Evolutionary conservation across 1,140 invertebrate genomes (phyloP).

Genomic region (Caenorhabditis latens): DNA sequence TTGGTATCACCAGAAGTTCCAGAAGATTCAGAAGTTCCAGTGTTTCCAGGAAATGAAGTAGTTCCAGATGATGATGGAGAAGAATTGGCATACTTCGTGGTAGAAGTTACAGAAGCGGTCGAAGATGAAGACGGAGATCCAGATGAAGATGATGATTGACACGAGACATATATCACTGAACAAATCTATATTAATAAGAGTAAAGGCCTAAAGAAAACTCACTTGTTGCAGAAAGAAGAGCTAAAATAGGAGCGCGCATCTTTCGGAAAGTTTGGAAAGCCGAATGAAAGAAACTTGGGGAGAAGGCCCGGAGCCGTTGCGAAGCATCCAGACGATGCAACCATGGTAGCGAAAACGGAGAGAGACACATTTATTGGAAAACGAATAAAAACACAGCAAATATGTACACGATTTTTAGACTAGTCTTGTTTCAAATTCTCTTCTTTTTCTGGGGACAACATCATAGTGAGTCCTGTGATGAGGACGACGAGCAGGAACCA

Average conservation of each 20-base stretch:
- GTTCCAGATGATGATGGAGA: background rate
- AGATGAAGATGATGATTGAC: background rate
- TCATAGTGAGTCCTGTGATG: slow-evolving; percentile 35
- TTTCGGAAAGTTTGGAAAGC: background rate
- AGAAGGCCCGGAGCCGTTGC: background rate
- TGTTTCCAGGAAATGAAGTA: background rate
- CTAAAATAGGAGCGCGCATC: background rate
- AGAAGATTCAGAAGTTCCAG: background rate
- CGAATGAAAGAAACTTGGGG: background rate
- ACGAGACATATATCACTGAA: background rate
- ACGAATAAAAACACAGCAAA: background rate
- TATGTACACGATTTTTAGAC: too few relatives aligned
- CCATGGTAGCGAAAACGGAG: background rate
- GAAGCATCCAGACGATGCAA: background rate
- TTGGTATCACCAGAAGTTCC: background rate
- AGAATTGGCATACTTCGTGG: background rate
- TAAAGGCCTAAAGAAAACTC: background rate
- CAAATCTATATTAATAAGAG: background rate
- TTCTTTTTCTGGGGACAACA: slow-evolving; percentile 16
- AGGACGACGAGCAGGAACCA: slow-evolving; percentile 24
- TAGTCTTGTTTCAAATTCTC: slow-evolving; percentile 32
- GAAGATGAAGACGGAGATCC: background rate
- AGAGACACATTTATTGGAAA: slow-evolving; percentile 33
- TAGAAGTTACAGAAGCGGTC: background rate
- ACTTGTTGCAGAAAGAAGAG: background rate